Percentiles rank a stretch among this genome's conserved stretches.
These are phyloP conservation scores for Tribolium freemani DNA, from an alignment of 2,888 invertebrate species.

Conservation along the genomic window DNA sequence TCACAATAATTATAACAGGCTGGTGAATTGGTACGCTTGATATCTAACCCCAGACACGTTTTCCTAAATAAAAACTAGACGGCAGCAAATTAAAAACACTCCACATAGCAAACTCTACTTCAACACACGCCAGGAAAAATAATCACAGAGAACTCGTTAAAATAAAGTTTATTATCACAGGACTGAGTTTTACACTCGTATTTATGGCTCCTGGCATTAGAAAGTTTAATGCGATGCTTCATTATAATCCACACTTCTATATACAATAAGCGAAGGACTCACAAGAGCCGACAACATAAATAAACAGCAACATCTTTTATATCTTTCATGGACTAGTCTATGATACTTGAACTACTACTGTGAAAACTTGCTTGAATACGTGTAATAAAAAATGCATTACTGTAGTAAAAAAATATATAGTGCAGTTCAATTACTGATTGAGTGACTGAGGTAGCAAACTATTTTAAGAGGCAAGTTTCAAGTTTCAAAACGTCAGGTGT, in stretches of 20 bases:
- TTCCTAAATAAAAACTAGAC: constrained; percentile 30
- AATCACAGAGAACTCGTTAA: constrained; percentile 16
- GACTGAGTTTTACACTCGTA: constrained; percentile 11
- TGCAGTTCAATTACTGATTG: no score
- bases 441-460: no score
- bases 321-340: no score
- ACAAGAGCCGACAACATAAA: background rate
- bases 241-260: background rate
- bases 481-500: no score
- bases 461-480: no score
- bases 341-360: no score
- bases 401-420: no score
- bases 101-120: constrained; percentile 27
- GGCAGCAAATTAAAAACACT: constrained; percentile 33
- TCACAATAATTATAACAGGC: constrained; percentile 32
- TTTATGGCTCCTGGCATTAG: background rate
- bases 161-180: constrained; percentile 12
- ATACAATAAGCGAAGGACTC: background rate
- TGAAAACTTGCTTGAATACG: no score
- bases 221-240: background rate
- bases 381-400: no score
- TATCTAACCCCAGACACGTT: constrained; percentile 27
- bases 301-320: background rate
- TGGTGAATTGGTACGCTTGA: constrained; percentile 17
- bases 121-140: constrained; percentile 23